Base-by-base conservation (phyloP, 1,140 invertebrate genomes). In the Polypedilum vanderplanki region DNA sequence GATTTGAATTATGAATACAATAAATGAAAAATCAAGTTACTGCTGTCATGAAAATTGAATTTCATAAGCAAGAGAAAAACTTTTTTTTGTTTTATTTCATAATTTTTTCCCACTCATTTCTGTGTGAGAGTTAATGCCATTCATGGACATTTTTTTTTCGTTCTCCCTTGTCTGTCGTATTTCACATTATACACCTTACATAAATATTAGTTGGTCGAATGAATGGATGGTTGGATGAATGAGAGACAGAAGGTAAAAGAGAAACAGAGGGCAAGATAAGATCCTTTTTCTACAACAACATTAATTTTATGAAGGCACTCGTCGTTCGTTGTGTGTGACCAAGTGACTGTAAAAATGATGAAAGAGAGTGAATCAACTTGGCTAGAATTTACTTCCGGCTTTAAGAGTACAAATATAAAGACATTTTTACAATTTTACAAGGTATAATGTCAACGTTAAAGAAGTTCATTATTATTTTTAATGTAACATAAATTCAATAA, bases 1-100 rank as follows among this genome's bases (percentile, higher is more conserved):
- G 46, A 57, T 57, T 57, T 57, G n/a, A 57, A 57, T 57, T 57
- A 57, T 57, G 15, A 57, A 57, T n/a, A n/a, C n/a, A n/a, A n/a
- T 57, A 57, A 57, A 57, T 57, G 41, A 46, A 46, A 46, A 15
- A 46, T 2, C 41, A 46, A 57, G n/a, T 15, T 12, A 15, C 12
- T 57, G 24, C 24, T 57, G 12, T 57, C 46, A 57, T 57, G 3
- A n/a, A 57, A 57, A 57, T 57, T 57, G 46, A 57, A 15, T 57
- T 57, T 57, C 12, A 57, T 57, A 57, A 57, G 46, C 46, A n/a
- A 57, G 46, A 57, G 10, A 57, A 46, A 46, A 57, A 33, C 1
- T 1, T 33, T 33, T 33, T 33, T 33, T 33, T 33, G 24, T 33
- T 33, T 33, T 5, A 33, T 33, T 33, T 33, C n/a, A 33, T 3